Evolutionary conservation across 2,113 vertebrate species (phyloP).

Genomic region (Vidua macroura): DNA sequence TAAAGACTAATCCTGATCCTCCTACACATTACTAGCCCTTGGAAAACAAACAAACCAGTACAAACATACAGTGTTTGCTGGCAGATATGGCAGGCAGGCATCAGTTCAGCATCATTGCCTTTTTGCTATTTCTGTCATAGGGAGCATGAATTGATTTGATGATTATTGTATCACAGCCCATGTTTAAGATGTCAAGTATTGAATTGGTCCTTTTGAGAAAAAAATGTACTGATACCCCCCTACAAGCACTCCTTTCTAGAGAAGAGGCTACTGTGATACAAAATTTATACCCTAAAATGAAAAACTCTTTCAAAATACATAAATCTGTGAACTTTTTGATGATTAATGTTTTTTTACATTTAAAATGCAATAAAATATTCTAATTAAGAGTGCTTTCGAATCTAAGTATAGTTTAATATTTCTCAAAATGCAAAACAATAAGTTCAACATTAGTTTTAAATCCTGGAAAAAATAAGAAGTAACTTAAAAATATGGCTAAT

Average conservation of each 20-base stretch:
- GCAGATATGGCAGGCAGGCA: not conserved
- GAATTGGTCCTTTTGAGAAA: not conserved
- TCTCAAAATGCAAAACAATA: not conserved
- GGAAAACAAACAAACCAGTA: conserved; percentile 25
- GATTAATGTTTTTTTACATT: not conserved
- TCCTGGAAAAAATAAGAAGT: not conserved
- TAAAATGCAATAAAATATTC: not conserved
- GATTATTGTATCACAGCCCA: not conserved
- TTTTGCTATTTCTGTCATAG: not conserved
- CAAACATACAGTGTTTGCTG: not conserved
- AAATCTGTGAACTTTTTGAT: not conserved
- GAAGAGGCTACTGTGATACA: not conserved
- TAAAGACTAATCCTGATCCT: conserved; percentile 1
- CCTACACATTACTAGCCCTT: not conserved
- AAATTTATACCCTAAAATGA: not conserved
- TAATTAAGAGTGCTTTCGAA: not conserved
- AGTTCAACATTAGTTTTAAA: not conserved
- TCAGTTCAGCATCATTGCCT: conserved; percentile 5
- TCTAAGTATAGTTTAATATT: not conserved
- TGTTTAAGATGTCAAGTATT: not conserved
- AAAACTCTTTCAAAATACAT: not conserved
- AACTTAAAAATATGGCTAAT: not conserved
- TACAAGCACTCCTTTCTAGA: not conserved
- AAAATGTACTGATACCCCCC: not conserved
- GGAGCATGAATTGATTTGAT: not conserved